phyloP scores from a whole-genome alignment of 2,113 vertebrate genomes.

The Leuciscus idus region DNA sequence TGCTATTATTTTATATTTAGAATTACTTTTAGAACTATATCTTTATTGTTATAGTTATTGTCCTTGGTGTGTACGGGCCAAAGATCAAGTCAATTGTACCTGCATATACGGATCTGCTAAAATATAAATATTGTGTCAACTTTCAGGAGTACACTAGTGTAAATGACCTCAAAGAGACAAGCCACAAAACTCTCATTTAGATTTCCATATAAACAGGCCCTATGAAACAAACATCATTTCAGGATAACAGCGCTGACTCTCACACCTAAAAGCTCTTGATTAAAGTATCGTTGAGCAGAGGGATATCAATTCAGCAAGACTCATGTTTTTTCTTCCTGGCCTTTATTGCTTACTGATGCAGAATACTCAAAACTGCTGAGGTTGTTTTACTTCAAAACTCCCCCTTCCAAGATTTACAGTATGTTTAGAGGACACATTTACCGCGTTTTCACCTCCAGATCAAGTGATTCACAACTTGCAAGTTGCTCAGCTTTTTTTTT shows the following conservation, averaged over 20 bases:
- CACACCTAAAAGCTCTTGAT: constrained; percentile 38
- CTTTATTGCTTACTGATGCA: constrained; percentile 54
- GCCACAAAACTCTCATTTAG: constrained; percentile 14
- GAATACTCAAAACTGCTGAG: constrained; percentile 46
- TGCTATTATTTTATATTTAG: too few species aligned
- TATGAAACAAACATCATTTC: constrained; percentile 40
- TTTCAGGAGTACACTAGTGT: neutral
- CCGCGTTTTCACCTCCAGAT: constrained; percentile 42
- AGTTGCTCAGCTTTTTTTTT: neutral
- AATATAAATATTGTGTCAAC: neutral
- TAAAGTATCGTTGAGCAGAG: constrained; percentile 34
- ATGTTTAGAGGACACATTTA: constrained; percentile 12
- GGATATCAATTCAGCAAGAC: constrained; percentile 34
- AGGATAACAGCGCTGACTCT: constrained; percentile 25
- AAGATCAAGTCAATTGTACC: too few species aligned
- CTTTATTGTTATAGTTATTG: too few species aligned
- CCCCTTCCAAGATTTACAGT: constrained; percentile 27
- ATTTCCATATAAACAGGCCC: constrained; percentile 18
- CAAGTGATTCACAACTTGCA: constrained; percentile 26
- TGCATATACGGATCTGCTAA: neutral
- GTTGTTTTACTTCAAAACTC: constrained; percentile 24
- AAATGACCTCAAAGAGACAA: constrained; percentile 15
- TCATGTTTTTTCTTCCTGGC: neutral
- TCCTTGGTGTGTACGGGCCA: too few species aligned
- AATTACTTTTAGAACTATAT: too few species aligned